phyloP scores from a whole-genome alignment of 2,113 vertebrate species.

The Phalacrocorax pelagicus region DNA sequence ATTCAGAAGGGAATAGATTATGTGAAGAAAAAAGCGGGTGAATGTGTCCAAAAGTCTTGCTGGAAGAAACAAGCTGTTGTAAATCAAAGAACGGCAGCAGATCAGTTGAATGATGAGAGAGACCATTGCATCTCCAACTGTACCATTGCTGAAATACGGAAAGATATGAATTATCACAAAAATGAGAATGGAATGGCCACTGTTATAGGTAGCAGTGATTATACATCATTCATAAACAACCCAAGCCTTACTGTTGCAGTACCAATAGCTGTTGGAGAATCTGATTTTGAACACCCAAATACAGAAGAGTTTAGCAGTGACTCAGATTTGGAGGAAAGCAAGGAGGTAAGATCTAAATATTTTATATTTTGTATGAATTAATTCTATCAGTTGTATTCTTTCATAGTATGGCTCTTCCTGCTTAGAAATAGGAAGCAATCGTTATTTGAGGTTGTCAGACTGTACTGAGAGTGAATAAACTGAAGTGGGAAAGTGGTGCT shows the following conservation, averaged over 20 bases:
- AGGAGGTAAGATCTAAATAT: conserved; percentile 79
- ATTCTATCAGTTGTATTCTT: not conserved
- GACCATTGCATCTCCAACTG: conserved; percentile 77
- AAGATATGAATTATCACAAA: conserved; percentile 69
- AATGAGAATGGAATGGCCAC: conserved; percentile 79
- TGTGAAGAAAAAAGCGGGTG: conserved; percentile 73
- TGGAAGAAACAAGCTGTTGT: conserved; percentile 60
- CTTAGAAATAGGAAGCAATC: not conserved
- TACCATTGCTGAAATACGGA: conserved; percentile 79
- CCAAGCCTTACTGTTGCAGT: conserved; percentile 88
- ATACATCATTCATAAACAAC: conserved; percentile 86
- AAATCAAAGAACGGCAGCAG: conserved; percentile 71
- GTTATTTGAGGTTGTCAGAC: not conserved
- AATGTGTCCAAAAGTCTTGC: conserved; percentile 76
- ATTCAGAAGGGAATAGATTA: conserved; percentile 84
- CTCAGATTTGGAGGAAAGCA: conserved; percentile 84
- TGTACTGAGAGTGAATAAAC: not conserved
- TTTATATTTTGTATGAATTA: not conserved
- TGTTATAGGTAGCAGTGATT: conserved; percentile 75
- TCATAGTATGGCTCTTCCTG: not conserved
- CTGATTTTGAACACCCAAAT: conserved; percentile 92
- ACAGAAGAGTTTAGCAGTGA: conserved; percentile 93
- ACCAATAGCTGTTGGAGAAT: conserved; percentile 91
- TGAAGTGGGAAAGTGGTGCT: not conserved
- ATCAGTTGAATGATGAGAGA: conserved; percentile 77